These are phyloP conservation scores for Xanthia icteritia DNA, from an alignment of 2,888 invertebrate species.

Conservation along the genomic window DNA sequence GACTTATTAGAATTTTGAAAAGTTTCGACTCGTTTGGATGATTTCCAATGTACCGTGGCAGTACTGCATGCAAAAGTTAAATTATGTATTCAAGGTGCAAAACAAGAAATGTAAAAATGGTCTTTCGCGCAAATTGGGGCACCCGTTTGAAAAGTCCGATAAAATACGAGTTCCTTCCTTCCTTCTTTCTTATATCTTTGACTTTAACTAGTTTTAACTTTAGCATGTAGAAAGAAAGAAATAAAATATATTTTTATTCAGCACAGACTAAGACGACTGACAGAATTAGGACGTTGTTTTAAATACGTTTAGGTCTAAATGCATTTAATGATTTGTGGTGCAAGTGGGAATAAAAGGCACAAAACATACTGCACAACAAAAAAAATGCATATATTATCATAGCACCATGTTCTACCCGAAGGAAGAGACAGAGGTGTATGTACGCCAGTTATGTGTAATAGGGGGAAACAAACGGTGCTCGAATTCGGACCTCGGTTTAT, in stretches of 20 bases:
- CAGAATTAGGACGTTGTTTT: neutral
- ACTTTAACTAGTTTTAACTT: neutral
- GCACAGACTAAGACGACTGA: neutral
- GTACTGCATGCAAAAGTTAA: constrained; percentile 45
- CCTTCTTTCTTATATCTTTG: neutral
- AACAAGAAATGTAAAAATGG: constrained; percentile 36
- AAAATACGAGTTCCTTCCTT: constrained; percentile 29
- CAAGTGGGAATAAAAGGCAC: neutral
- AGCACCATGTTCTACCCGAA: no score
- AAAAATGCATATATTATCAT: no score
- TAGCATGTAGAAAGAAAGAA: neutral
- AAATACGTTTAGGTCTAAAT: neutral
- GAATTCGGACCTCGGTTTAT: no score
- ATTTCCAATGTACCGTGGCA: constrained; percentile 43
- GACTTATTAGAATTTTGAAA: constrained; percentile 48
- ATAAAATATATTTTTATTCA: neutral
- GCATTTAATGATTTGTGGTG: no score
- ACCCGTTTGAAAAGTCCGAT: constrained; percentile 34
- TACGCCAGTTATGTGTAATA: no score
- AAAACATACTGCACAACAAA: neutral
- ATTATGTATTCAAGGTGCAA: constrained; percentile 46
- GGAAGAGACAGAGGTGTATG: no score
- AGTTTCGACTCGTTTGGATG: constrained; percentile 44
- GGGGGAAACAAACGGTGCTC: no score
- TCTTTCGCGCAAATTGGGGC: constrained; percentile 28